A percentile compares a stretch with the other conserved stretches of the same genome.
Evolutionary conservation across 1,140 invertebrate genomes (phyloP).

Genomic region (Ruditapes philippinarum): DNA sequence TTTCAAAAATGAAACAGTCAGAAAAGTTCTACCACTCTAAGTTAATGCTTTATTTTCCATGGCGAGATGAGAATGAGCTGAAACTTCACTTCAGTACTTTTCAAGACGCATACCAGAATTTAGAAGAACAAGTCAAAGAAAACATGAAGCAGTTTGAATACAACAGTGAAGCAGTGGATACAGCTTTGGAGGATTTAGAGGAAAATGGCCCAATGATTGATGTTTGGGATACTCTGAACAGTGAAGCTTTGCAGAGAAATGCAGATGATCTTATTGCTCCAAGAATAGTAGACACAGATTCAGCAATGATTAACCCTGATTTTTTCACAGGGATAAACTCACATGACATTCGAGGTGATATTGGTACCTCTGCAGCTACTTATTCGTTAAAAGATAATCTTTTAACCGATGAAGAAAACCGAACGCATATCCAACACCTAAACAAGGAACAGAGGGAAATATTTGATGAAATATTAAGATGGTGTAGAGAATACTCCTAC

Average conservation of each 20-base stretch:
- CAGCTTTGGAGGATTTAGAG: no score
- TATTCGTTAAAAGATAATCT: not conserved
- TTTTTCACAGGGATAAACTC: not conserved
- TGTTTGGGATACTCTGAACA: not conserved
- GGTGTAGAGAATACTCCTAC: not conserved
- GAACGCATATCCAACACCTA: not conserved
- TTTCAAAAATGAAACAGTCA: conserved; percentile 16
- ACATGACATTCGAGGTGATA: not conserved
- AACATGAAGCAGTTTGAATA: conserved; percentile 10
- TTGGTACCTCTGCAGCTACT: no score
- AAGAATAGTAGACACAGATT: not conserved
- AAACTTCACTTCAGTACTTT: not conserved
- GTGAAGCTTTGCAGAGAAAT: conserved; percentile 13
- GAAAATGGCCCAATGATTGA: not conserved
- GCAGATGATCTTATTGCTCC: not conserved
- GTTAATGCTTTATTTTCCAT: conserved; percentile 35
- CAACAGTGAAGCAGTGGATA: not conserved
- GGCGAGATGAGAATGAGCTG: not conserved
- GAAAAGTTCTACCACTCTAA: conserved; percentile 42
- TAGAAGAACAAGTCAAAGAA: not conserved
- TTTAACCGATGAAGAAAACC: conserved; percentile 13
- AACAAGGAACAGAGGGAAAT: not conserved
- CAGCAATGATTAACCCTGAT: not conserved
- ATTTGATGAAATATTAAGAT: conserved; percentile 2
- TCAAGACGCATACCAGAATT: conserved; percentile 26